phyloP scores from a whole-genome alignment of 2,113 vertebrate species.

The Mesoclemmys tuberculata region DNA sequence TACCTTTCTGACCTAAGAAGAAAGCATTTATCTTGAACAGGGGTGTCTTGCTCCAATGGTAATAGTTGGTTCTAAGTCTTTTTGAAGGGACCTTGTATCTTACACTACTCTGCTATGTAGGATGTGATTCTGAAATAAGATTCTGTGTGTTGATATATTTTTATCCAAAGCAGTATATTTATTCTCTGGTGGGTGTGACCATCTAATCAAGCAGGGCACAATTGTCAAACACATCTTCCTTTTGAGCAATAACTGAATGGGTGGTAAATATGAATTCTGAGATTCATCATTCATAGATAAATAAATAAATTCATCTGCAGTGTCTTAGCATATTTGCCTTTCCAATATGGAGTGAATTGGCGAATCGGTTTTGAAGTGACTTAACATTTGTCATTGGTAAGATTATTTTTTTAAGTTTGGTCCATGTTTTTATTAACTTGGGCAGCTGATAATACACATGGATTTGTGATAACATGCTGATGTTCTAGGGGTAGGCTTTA shows the following conservation, averaged over 20 bases:
- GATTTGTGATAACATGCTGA: background rate
- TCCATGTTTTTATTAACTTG: background rate
- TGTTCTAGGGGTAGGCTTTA: background rate
- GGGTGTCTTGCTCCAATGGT: background rate
- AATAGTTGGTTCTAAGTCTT: background rate
- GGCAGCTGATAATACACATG: background rate
- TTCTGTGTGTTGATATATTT: background rate
- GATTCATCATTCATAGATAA: no score
- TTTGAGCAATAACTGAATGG: background rate
- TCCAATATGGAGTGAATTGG: background rate
- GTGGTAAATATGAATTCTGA: background rate
- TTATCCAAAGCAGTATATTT: background rate
- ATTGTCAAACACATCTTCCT: background rate
- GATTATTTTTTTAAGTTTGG: background rate
- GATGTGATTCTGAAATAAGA: fast-evolving
- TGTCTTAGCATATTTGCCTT: background rate
- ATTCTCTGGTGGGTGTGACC: background rate
- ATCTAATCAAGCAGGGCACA: background rate
- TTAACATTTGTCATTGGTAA: background rate
- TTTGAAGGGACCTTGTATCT: background rate
- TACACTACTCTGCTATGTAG: fast-evolving
- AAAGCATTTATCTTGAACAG: background rate
- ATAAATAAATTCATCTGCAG: background rate
- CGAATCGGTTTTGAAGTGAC: background rate
- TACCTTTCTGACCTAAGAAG: no score